Evolutionary conservation across 2,797 vertebrate genomes (phyloP).

Genomic region (Smutsia gigantea): DNA sequence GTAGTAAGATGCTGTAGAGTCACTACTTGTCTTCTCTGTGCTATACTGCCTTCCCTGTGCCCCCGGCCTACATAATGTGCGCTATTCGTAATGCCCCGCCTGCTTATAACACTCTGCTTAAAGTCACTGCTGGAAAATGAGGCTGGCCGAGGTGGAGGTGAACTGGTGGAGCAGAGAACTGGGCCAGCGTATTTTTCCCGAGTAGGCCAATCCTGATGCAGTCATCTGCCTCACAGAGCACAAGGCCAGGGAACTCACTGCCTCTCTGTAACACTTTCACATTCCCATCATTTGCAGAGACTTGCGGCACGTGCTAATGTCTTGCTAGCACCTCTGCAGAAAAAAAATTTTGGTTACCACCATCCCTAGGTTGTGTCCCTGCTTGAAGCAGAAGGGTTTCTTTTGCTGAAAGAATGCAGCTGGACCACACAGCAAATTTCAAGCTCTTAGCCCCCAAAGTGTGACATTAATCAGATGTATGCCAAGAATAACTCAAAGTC

Average conservation of each 20-base stretch:
- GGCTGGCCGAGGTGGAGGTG: no score
- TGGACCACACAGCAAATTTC: conserved; percentile 43
- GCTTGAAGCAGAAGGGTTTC: neutral
- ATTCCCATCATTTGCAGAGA: neutral
- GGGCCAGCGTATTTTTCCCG: neutral
- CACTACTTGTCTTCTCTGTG: no score
- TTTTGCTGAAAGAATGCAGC: conserved; percentile 32
- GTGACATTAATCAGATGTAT: neutral
- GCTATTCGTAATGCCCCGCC: neutral
- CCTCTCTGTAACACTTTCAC: neutral
- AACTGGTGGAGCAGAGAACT: no score
- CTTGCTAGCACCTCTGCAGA: neutral
- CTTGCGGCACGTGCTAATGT: neutral
- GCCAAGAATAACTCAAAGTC: conserved; percentile 37
- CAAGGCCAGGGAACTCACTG: neutral
- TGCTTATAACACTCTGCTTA: neutral
- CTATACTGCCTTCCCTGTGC: no score
- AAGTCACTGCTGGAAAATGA: neutral
- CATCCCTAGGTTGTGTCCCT: neutral
- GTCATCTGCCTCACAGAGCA: neutral
- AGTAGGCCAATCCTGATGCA: neutral
- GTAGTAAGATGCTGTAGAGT: no score
- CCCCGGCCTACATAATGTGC: no score
- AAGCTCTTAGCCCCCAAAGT: neutral
- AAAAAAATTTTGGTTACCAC: neutral